Percentiles rank a stretch among this genome's conserved stretches.
Evolutionary conservation across 2,888 invertebrate genomes (phyloP).

Genomic region (Prosapia bicincta): DNA sequence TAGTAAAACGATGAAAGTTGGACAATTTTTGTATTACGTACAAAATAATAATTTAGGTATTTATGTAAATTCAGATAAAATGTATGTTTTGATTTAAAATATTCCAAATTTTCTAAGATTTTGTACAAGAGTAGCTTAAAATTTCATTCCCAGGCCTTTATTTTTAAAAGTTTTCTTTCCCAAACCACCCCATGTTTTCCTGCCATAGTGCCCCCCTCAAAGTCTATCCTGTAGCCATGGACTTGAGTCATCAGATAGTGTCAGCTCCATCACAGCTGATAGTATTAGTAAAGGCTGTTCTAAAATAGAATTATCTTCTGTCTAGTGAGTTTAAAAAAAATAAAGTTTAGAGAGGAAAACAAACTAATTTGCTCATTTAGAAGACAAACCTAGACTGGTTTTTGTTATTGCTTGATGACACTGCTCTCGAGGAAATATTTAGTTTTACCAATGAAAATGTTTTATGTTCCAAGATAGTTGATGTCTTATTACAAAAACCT

Average conservation of each 20-base stretch:
- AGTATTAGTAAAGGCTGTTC: not conserved
- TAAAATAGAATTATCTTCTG: not conserved
- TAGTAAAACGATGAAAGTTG: too few relatives aligned
- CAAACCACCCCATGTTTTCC: too few relatives aligned
- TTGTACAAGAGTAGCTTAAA: too few relatives aligned
- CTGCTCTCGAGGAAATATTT: not conserved
- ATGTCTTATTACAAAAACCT: slow-evolving; percentile 15
- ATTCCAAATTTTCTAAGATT: too few relatives aligned
- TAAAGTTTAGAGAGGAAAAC: not conserved
- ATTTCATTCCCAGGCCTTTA: too few relatives aligned
- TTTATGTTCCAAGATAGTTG: slow-evolving; percentile 2
- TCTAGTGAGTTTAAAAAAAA: not conserved
- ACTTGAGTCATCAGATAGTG: not conserved
- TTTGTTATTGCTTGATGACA: not conserved
- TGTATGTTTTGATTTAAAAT: too few relatives aligned
- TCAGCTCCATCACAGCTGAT: not conserved
- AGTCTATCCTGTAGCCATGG: not conserved
- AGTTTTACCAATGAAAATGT: slow-evolving; percentile 1
- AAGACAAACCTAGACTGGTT: slow-evolving; percentile 9
- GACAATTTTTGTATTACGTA: too few relatives aligned
- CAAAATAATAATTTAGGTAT: too few relatives aligned
- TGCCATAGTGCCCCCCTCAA: too few relatives aligned
- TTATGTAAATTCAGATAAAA: too few relatives aligned
- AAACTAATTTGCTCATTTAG: not conserved
- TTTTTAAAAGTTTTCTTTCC: too few relatives aligned